phyloP scores from a whole-genome alignment of 2,113 vertebrate genomes.

The Nothocercus julius region DNA sequence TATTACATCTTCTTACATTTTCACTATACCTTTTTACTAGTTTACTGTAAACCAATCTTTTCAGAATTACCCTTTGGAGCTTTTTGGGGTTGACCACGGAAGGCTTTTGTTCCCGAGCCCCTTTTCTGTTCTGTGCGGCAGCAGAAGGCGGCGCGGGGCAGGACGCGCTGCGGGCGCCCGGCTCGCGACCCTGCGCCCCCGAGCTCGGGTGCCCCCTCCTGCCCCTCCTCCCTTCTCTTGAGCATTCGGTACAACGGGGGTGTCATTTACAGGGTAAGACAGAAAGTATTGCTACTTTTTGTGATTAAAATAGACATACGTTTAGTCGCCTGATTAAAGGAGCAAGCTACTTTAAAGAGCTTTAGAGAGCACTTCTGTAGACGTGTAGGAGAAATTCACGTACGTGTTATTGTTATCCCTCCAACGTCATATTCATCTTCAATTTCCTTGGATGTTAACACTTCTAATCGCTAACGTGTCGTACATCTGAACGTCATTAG shows the following conservation, averaged over 20 bases:
- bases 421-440: background rate
- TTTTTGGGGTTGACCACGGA: slow-evolving; percentile 38
- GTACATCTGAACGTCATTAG: background rate
- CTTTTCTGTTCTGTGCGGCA: background rate
- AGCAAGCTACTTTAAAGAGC: background rate
- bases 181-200: no score
- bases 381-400: background rate
- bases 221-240: no score
- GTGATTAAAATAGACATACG: background rate
- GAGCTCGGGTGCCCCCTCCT: no score
- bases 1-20: no score
- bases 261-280: background rate
- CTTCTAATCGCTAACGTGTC: background rate
- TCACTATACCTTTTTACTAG: no score
- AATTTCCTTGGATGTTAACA: background rate
- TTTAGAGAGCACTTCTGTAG: background rate
- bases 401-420: background rate
- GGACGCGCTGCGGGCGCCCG: no score
- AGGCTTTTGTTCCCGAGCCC: slow-evolving; percentile 60
- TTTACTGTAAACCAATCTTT: background rate
- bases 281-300: background rate
- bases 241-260: background rate
- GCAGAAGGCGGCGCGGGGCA: no score
- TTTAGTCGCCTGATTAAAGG: background rate
- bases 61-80: background rate